Evolutionary conservation across 2,888 invertebrate species (phyloP), one percentile per base, ranked within the genome.

Genomic region (Standfussiana lucernea): DNA sequence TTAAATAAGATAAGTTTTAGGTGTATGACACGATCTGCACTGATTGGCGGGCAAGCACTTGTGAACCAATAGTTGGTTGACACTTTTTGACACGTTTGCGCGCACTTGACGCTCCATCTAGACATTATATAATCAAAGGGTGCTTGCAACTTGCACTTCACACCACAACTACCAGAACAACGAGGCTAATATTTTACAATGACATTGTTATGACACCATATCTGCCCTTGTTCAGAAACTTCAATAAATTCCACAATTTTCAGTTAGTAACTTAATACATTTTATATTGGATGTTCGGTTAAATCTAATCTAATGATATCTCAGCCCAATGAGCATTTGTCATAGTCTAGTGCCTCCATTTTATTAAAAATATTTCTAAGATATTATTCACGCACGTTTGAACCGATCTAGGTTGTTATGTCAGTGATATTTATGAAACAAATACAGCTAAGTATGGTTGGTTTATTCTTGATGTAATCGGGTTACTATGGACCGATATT

Each of bases 301-400:
- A 42, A 72, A 82, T 82, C 37, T 47, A 75, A 80, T 79, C 21
- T 24, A 62, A 73, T 68, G 59, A 72, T 79, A 73, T 69, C 24
- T 37, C 82, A 70, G 61, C 15, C 13, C 65, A 62, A 13, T 40
- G 72, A 75, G 18, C 80, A 70, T 62, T 79, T 24, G 6, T 56
- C 40, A 40, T 79, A 74, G 82, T 83, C 82, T 83, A 50, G 84
- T n/a, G 82, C 62, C 10, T 70, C 28, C 50, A 74, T 71, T 72
- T 80, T 82, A 83, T 75, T 72, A 72, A 62, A 80, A 70, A 75
- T 70, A 72, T 75, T 70, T 70, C 61, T 65, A 28, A 47, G 42
- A 59, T 68, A 40, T 68, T 42, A 62, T 47, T 83, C 15, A 56
- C 82, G 64, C 83, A 65, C 68, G 68, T 56, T 69, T 83, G 40